Conservation (phyloP, 1,140 invertebrate genomes). For the Oryzaephilus surinamensis region DNA sequence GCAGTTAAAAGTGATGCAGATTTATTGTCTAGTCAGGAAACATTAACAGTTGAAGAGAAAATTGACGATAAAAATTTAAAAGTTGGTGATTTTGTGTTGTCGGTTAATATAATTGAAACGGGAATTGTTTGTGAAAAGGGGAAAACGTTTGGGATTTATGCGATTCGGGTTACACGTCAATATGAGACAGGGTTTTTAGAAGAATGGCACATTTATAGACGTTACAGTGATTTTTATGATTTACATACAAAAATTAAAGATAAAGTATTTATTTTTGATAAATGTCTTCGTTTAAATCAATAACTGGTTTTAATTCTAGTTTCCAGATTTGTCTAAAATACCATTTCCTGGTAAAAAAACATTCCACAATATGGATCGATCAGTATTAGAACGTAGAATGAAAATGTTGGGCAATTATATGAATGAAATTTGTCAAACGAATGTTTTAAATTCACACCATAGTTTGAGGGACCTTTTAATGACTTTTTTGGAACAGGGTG, state of each 20-base stretch:
- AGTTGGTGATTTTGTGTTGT: slow-evolving; percentile 47
- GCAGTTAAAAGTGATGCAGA: slow-evolving; percentile 15
- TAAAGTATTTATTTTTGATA: slow-evolving; percentile 39
- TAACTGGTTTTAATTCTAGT: slow-evolving; percentile 48
- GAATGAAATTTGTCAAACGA: slow-evolving; percentile 52
- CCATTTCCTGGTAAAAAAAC: slow-evolving; percentile 88
- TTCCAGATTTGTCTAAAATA: slow-evolving; percentile 65
- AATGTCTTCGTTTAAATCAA: slow-evolving; percentile 3
- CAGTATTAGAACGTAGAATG: slow-evolving; percentile 79
- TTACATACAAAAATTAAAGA: slow-evolving; percentile 68
- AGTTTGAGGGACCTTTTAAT: slow-evolving; percentile 58
- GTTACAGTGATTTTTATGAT: slow-evolving; percentile 89
- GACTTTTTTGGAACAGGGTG: slow-evolving; percentile 67
- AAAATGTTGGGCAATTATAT: slow-evolving; percentile 77
- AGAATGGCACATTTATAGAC: slow-evolving; percentile 68
- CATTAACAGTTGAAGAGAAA: slow-evolving; percentile 7
- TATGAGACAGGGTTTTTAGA: slow-evolving; percentile 55
- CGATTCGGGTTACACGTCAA: slow-evolving; percentile 64
- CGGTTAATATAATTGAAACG: slow-evolving; percentile 61
- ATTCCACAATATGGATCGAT: slow-evolving; percentile 83
- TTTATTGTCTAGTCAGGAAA: slow-evolving; percentile 1
- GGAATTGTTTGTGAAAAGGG: slow-evolving; percentile 66
- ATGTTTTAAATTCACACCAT: slow-evolving; percentile 50
- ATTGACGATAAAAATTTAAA: slow-evolving; percentile 41
- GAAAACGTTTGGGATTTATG: slow-evolving; percentile 82